Base-by-base conservation (phyloP, 2,113 vertebrate genomes). In the Trogon surrucura region DNA sequence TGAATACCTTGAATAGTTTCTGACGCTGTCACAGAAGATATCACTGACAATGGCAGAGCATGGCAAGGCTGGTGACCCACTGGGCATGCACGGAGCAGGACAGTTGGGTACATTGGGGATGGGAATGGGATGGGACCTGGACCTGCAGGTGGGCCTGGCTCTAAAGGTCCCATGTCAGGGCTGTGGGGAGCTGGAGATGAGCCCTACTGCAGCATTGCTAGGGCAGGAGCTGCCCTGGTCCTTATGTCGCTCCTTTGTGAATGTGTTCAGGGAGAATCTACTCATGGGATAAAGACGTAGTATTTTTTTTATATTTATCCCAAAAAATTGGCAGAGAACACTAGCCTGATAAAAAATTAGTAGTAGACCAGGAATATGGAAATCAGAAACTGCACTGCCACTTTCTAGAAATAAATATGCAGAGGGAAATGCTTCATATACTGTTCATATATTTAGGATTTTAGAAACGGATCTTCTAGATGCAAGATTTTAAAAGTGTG, bases 11-110 rank as follows among this genome's bases (percentile, higher is more conserved):
- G 34, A 70, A 22, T 16, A 57, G 23, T 22, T 75, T 51, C 53
- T 61, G 62, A 4, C 16, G 47, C 15, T 27, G 27, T 6, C 50
- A 32, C 2, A 81, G 27, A 34, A 60, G 18, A 7, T 17, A 19
- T 11, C 38, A 30, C 14, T 6, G 9, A 29, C 56, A 54, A 32
- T 16, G 50, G 62, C 0, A 0, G 57, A 30, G 69, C 9, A 32
- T 16, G 50, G 62, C 0, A 0, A 64, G 34, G 69, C 9, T 58
- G 56, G 13, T 0, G 13, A 64, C 36, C 14, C 16, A 32, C 0
- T 1, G n/a, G 26, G 13, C 21, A 50, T 9, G 22, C 16, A 29
- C 30, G 19, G 26, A 71, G 30, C 18, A 21, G n/a, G 36, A 36
- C 69, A 84, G 36, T 27, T 29, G 56, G 12, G 21, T 9, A 11